A percentile compares a stretch with the other conserved stretches of the same genome.
Conservation (phyloP, 2,113 vertebrate species). For the Erpornis zantholeuca region DNA sequence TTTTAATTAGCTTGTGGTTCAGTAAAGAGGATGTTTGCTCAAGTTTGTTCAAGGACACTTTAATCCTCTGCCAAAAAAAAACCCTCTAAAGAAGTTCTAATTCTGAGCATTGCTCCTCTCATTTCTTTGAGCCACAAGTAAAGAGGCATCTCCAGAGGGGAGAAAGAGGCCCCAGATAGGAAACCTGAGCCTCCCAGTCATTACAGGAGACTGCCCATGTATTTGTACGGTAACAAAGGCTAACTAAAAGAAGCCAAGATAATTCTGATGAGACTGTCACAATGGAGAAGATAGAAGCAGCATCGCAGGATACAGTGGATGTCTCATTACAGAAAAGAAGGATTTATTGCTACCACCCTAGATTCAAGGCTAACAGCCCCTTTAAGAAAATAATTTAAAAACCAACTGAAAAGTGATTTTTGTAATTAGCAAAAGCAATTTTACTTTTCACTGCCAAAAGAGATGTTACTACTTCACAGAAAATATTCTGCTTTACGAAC, state of each 20-base stretch:
- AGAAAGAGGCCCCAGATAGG: not conserved
- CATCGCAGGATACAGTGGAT: not conserved
- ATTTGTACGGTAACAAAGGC: not conserved
- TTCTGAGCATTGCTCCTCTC: not conserved
- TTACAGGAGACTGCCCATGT: not conserved
- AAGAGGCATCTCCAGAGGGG: not conserved
- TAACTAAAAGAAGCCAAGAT: not conserved
- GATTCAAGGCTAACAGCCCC: not conserved
- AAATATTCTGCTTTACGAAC: not conserved
- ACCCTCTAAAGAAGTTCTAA: not conserved
- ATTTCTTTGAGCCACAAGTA: not conserved
- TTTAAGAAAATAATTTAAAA: not conserved
- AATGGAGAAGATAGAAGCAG: not conserved
- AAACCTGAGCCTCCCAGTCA: not conserved
- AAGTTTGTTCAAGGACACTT: conserved; percentile 30
- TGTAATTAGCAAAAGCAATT: not conserved
- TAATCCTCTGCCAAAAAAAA: conserved; percentile 27
- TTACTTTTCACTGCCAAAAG: not conserved
- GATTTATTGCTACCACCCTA: not conserved
- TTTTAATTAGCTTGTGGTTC: conserved; percentile 16
- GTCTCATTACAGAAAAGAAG: not conserved
- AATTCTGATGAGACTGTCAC: not conserved
- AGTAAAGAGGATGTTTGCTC: not conserved
- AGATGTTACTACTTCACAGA: not conserved
- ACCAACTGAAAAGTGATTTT: not conserved